A percentile compares a stretch with the other conserved stretches of the same genome.
phyloP scores from a whole-genome alignment of 1,140 invertebrate genomes.

The Drosophila ficusphila region DNA sequence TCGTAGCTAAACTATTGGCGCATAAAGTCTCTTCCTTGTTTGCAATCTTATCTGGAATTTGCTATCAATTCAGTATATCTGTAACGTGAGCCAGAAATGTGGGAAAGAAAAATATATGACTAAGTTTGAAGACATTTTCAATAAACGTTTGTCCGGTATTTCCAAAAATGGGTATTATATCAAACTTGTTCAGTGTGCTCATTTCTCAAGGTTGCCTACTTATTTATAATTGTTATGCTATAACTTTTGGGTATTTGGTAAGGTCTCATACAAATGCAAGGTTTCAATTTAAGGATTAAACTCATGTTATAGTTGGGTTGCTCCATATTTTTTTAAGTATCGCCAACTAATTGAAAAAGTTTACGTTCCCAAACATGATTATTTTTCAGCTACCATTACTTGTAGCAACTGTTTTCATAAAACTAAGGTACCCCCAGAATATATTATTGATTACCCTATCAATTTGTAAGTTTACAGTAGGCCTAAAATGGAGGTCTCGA shows the following conservation, averaged over 20 bases:
- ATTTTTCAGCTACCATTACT: not conserved
- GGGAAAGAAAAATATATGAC: slow-evolving; percentile 1
- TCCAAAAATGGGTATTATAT: not conserved
- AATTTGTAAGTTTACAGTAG: not conserved
- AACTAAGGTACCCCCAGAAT: not conserved
- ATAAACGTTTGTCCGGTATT: not conserved
- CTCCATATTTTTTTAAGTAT: no score
- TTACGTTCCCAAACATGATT: no score
- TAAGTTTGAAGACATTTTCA: slow-evolving; percentile 3
- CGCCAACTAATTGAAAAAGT: no score
- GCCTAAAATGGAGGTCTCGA: slow-evolving; percentile 17
- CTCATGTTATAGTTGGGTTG: no score
- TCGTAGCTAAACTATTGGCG: not conserved
- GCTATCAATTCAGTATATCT: slow-evolving; percentile 9
- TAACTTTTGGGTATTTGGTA: not conserved
- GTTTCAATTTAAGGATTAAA: no score
- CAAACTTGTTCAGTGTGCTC: not conserved
- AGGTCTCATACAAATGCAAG: no score
- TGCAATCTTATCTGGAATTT: slow-evolving; percentile 16
- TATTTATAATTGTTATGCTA: not conserved
- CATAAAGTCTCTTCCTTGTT: slow-evolving; percentile 27
- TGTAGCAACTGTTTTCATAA: not conserved
- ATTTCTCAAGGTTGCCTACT: not conserved
- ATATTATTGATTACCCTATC: not conserved
- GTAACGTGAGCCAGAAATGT: not conserved